Conservation (phyloP, 2,888 invertebrate genomes). For the Macrosiphum euphorbiae region DNA sequence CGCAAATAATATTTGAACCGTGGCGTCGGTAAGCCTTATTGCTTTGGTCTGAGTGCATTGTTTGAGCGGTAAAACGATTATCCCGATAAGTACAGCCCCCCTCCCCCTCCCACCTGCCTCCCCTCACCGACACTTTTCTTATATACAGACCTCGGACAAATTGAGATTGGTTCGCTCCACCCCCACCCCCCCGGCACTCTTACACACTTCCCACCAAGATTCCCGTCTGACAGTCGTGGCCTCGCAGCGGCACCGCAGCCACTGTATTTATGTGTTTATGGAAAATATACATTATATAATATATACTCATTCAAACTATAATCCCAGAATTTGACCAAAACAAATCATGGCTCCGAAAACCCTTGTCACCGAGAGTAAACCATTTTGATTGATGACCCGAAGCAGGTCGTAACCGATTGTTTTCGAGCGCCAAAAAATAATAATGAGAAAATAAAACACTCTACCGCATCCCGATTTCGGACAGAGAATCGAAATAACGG, state of each 20-base stretch:
- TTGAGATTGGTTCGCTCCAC: background rate
- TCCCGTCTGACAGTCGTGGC: background rate
- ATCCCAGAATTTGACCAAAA: slow-evolving; percentile 32
- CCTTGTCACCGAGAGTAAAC: slow-evolving; percentile 1
- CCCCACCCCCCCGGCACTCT: background rate
- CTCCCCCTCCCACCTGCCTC: background rate
- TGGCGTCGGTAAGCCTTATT: slow-evolving; percentile 15
- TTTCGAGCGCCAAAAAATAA: background rate
- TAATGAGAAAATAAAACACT: background rate
- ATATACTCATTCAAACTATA: background rate
- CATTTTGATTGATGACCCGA: slow-evolving; percentile 29
- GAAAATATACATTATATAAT: background rate
- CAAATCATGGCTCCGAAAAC: background rate
- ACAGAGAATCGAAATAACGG: background rate
- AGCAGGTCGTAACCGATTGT: background rate
- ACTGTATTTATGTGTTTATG: too few relatives aligned
- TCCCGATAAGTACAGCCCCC: background rate
- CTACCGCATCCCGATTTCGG: background rate
- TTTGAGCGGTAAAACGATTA: slow-evolving; percentile 27
- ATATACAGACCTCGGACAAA: background rate
- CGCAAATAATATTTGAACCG: slow-evolving; percentile 18
- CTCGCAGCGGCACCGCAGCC: too few relatives aligned
- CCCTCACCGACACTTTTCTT: background rate
- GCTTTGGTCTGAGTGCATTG: slow-evolving; percentile 5
- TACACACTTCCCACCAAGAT: background rate